phyloP scores from a whole-genome alignment of 2,797 vertebrate genomes.

The Coregonus suidteri region DNA sequence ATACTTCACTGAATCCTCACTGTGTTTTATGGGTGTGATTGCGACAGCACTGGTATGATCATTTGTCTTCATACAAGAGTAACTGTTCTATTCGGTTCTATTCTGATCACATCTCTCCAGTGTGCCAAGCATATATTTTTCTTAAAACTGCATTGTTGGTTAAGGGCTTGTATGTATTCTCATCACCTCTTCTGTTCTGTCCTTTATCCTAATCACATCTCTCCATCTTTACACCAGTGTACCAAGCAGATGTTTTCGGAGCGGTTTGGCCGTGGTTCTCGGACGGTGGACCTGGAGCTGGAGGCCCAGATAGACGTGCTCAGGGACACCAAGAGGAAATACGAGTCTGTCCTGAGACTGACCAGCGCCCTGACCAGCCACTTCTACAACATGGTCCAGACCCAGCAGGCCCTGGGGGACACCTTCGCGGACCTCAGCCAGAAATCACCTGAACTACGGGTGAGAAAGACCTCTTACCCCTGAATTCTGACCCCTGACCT shows the following conservation, averaged over 20 bases:
- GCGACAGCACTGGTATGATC: too few relatives aligned
- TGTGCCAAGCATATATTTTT: not conserved
- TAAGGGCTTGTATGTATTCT: not conserved
- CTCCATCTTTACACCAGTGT: slow-evolving; percentile 70
- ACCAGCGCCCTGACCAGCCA: slow-evolving; percentile 86
- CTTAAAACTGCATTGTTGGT: too few relatives aligned
- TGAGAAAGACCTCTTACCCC: not conserved
- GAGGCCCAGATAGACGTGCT: slow-evolving; percentile 94
- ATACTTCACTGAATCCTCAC: too few relatives aligned
- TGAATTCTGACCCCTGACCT: not conserved
- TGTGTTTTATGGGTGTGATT: too few relatives aligned
- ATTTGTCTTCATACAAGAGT: too few relatives aligned
- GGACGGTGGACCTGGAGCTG: slow-evolving; percentile 93
- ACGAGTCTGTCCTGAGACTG: slow-evolving; percentile 87
- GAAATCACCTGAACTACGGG: slow-evolving; percentile 97
- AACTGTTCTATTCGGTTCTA: too few relatives aligned
- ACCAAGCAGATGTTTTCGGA: slow-evolving; percentile 96
- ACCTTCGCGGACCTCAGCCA: slow-evolving; percentile 96
- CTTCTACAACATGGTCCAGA: slow-evolving; percentile 93
- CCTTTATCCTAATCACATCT: not conserved
- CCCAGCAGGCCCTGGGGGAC: slow-evolving; percentile 92
- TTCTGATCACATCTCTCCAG: not conserved
- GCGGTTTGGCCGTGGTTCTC: slow-evolving; percentile 89
- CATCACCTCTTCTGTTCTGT: not conserved
- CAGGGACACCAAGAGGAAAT: slow-evolving; percentile 92